phyloP scores from a whole-genome alignment of 2,888 invertebrate species.

The Endomychus coccineus region DNA sequence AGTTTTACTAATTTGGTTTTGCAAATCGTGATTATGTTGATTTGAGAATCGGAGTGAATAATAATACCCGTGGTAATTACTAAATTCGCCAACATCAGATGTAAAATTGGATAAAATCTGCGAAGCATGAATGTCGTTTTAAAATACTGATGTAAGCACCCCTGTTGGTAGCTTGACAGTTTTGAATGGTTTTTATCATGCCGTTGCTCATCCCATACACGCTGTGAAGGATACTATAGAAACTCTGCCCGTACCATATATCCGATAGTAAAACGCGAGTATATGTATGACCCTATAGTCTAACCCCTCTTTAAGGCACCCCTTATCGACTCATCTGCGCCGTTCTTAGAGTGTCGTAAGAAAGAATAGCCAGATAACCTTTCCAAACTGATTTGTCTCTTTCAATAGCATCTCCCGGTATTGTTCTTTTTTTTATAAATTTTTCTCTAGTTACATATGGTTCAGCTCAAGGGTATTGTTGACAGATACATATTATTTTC shows the following conservation, averaged over 20 bases:
- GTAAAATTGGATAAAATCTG: too few species aligned
- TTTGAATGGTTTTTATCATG: slow-evolving; percentile 13
- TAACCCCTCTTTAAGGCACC: slow-evolving; percentile 25
- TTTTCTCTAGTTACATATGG: slow-evolving; percentile 21
- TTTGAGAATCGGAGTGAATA: too few species aligned
- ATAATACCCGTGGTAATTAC: too few species aligned
- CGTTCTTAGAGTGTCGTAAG: slow-evolving; percentile 18
- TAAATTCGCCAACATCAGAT: too few species aligned
- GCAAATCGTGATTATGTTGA: too few species aligned
- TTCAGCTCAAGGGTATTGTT: background rate
- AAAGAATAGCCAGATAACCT: slow-evolving; percentile 33
- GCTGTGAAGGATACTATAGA: too few species aligned
- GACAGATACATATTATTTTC: background rate
- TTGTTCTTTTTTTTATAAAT: slow-evolving; percentile 25
- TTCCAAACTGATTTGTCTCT: slow-evolving; percentile 36
- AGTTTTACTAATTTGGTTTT: too few species aligned
- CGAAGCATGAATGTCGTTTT: slow-evolving; percentile 1
- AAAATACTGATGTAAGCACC: background rate
- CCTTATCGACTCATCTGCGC: slow-evolving; percentile 27
- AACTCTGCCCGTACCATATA: background rate
- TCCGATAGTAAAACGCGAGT: slow-evolving; percentile 9
- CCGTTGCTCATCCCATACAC: slow-evolving; percentile 10
- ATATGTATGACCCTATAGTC: slow-evolving; percentile 17
- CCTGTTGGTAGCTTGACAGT: slow-evolving; percentile 6
- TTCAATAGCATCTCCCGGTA: slow-evolving; percentile 31